Evolutionary conservation across 2,888 invertebrate genomes (phyloP).

Genomic region (Lydus trimaculatus): DNA sequence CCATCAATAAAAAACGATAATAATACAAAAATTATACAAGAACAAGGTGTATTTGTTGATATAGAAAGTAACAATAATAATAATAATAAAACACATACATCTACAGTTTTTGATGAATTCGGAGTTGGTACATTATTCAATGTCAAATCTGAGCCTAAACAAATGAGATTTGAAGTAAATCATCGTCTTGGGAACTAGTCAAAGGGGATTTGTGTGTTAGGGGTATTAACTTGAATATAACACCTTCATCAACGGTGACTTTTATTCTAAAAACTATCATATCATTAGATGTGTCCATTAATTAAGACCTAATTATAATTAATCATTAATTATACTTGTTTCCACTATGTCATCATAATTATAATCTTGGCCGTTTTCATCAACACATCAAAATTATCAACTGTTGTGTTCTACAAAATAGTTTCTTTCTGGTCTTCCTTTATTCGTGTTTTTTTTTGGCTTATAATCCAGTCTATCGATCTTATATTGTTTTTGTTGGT

Average conservation of each 20-base stretch:
- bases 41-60: not conserved
- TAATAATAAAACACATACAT: not conserved
- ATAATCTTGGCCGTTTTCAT: no score
- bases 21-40: no score
- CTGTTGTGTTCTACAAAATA: no score
- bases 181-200: no score
- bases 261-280: not conserved
- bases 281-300: not conserved
- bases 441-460: not conserved
- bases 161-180: slow-evolving; percentile 24
- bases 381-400: no score
- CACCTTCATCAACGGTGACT: slow-evolving; percentile 24
- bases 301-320: no score
- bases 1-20: no score
- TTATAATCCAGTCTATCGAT: not conserved
- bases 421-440: not conserved
- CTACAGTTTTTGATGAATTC: slow-evolving; percentile 16
- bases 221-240: not conserved
- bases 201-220: no score
- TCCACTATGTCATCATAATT: no score
- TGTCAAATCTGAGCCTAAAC: slow-evolving; percentile 22
- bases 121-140: slow-evolving; percentile 23
- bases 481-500: not conserved
- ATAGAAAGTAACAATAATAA: no score
- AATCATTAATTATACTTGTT: no score